These are phyloP conservation scores for Syndactyla subalaris DNA, from an alignment of 2,797 vertebrate genomes.

Conservation along the genomic window DNA sequence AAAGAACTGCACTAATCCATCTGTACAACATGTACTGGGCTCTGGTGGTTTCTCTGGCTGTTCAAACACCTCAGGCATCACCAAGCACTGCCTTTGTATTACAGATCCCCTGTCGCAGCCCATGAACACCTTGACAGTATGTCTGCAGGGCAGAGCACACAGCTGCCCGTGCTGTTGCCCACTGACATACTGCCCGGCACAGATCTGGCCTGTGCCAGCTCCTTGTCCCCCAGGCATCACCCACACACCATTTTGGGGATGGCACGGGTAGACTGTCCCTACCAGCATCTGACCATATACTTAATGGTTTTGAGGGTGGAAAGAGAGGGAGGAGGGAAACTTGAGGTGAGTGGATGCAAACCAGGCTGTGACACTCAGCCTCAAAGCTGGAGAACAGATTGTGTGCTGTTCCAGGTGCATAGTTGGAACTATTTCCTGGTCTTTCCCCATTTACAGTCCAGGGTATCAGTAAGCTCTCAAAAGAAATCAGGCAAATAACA, in stretches of 20 bases:
- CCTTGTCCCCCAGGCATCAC: not conserved
- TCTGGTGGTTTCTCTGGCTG: not conserved
- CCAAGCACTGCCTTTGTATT: not conserved
- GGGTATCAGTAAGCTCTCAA: not conserved
- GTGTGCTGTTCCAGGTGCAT: not conserved
- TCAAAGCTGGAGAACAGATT: not conserved
- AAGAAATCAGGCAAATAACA: not conserved
- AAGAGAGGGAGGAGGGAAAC: not conserved
- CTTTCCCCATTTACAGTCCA: not conserved
- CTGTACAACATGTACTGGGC: not conserved
- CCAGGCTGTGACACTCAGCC: not conserved
- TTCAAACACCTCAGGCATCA: not conserved
- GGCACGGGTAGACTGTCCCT: not conserved
- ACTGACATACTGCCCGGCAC: rapidly evolving
- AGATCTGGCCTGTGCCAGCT: not conserved
- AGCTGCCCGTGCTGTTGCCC: not conserved
- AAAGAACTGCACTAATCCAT: not conserved
- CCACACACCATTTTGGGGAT: not conserved
- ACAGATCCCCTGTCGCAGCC: not conserved
- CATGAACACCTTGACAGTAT: not conserved
- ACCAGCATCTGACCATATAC: not conserved
- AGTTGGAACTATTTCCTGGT: not conserved
- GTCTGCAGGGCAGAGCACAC: not conserved
- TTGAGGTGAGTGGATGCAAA: not conserved
- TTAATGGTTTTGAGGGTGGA: not conserved